A percentile compares a stretch with the other conserved stretches of the same genome.
These are phyloP conservation scores for Danionella cerebrum DNA, from an alignment of 2,113 vertebrate genomes.

Conservation along the genomic window DNA sequence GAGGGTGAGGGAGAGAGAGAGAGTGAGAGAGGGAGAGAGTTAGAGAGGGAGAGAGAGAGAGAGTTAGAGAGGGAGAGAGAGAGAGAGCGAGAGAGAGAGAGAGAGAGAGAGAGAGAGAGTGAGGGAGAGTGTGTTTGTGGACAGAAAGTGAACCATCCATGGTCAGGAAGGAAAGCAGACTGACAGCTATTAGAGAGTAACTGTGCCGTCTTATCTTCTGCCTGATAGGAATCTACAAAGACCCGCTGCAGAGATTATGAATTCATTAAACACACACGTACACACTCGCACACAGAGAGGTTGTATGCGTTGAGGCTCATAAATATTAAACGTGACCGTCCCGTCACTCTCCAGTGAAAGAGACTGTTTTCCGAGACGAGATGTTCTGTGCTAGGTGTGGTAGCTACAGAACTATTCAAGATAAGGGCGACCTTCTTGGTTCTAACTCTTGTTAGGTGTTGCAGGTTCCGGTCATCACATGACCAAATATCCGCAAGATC, in stretches of 20 bases:
- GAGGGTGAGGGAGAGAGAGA: background rate
- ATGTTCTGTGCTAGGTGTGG: too few relatives aligned
- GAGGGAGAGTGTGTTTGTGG: background rate
- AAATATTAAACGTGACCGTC: background rate
- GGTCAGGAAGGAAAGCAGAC: slow-evolving; percentile 48
- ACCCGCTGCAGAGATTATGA: slow-evolving; percentile 61
- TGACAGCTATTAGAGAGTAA: slow-evolving; percentile 60
- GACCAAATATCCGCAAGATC: too few relatives aligned
- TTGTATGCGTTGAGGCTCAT: background rate
- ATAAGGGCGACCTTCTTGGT: too few relatives aligned
- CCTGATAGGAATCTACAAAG: slow-evolving; percentile 66
- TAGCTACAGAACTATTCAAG: too few relatives aligned
- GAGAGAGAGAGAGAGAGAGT: background rate
- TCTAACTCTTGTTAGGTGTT: too few relatives aligned
- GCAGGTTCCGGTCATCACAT: too few relatives aligned
- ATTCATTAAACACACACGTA: slow-evolving; percentile 59
- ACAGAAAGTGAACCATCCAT: background rate
- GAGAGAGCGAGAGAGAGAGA: background rate
- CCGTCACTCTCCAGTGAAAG: background rate
- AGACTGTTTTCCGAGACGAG: background rate
- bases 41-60: background rate
- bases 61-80: background rate
- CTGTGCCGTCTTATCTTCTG: slow-evolving; percentile 57
- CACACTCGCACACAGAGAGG: slow-evolving; percentile 22
- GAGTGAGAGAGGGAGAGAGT: background rate